Percentiles rank a stretch among this genome's conserved stretches.
phyloP scores from a whole-genome alignment of 2,888 invertebrate genomes.

The Agrochola macilenta region DNA sequence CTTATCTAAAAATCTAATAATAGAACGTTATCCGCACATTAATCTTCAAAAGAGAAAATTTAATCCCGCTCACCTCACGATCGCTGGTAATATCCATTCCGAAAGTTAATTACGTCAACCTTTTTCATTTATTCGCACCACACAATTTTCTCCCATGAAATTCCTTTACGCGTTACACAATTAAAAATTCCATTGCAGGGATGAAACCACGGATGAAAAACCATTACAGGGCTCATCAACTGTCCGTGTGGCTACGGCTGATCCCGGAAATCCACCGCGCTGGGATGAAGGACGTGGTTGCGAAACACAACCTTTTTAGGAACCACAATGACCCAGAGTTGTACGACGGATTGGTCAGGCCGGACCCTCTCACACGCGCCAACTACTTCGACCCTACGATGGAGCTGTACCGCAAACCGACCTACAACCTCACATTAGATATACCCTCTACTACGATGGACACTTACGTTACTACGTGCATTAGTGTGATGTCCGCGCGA shows the following conservation, averaged over 20 bases:
- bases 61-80: conserved; percentile 69
- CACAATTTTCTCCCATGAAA: conserved; percentile 65
- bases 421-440: conserved; percentile 90
- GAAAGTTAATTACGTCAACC: conserved; percentile 76
- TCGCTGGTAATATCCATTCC: conserved; percentile 72
- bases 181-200: conserved; percentile 91
- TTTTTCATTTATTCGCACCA: conserved; percentile 66
- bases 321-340: conserved; percentile 97
- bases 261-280: conserved; percentile 97
- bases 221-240: conserved; percentile 98
- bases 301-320: conserved; percentile 96
- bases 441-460: conserved; percentile 90
- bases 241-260: conserved; percentile 98
- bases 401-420: conserved; percentile 91
- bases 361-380: conserved; percentile 94
- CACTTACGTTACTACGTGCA: conserved; percentile 93
- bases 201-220: conserved; percentile 98
- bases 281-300: conserved; percentile 97
- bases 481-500: conserved; percentile 93
- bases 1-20: conserved; percentile 48
- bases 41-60: conserved; percentile 69
- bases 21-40: conserved; percentile 46
- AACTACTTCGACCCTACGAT: conserved; percentile 92
- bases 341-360: conserved; percentile 97
- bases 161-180: conserved; percentile 73